phyloP scores from a whole-genome alignment of 2,888 invertebrate species.

The Drosophila acutilabella region DNA sequence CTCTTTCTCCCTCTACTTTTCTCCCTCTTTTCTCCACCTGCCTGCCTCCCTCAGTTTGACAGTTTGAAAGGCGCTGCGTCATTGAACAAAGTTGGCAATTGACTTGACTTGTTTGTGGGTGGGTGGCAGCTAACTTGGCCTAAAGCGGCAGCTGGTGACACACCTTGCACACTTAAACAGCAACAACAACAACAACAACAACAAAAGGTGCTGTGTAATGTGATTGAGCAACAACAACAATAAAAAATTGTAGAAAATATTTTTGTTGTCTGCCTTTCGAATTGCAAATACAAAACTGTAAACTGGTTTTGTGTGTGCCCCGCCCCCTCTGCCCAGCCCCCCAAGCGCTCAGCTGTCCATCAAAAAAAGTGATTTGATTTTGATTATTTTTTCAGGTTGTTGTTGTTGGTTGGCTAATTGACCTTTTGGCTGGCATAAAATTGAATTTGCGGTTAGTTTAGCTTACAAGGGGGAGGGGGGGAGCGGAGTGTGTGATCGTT shows the following conservation, averaged over 20 bases:
- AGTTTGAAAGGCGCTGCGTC: constrained; percentile 29
- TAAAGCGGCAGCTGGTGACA: constrained; percentile 59
- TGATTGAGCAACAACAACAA: constrained; percentile 55
- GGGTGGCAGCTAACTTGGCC: constrained; percentile 58
- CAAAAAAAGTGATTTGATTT: constrained; percentile 65
- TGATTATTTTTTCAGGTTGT: constrained; percentile 38
- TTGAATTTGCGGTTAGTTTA: constrained; percentile 72
- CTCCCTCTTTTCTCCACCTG: no score
- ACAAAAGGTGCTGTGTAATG: constrained; percentile 57
- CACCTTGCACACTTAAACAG: constrained; percentile 64
- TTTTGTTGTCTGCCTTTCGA: constrained; percentile 65
- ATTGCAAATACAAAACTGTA: constrained; percentile 60
- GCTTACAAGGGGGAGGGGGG: background rate
- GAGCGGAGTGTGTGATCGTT: background rate
- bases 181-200: constrained; percentile 24
- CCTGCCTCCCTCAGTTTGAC: background rate
- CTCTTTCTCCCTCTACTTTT: background rate
- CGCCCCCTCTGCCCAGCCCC: background rate
- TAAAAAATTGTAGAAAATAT: constrained; percentile 42
- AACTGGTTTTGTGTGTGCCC: constrained; percentile 59
- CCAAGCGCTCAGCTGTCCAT: constrained; percentile 30
- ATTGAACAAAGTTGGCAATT: constrained; percentile 39
- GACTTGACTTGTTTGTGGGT: constrained; percentile 39
- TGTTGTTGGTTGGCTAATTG: constrained; percentile 64
- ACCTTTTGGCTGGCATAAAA: constrained; percentile 70